Evolutionary conservation across 2,888 invertebrate species (phyloP).

Genomic region (Pachliopta kotzebuea): DNA sequence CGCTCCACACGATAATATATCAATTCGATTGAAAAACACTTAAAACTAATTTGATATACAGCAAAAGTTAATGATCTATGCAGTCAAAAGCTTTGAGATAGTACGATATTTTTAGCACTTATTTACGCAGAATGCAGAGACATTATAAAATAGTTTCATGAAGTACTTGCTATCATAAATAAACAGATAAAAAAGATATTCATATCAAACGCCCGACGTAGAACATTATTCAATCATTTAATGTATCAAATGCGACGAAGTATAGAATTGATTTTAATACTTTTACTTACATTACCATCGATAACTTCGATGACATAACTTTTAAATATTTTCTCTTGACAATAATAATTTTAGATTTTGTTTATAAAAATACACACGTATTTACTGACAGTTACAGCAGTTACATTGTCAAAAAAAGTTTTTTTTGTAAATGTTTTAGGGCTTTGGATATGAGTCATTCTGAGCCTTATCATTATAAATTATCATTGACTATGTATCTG

Average conservation of each 20-base stretch:
- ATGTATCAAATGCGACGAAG: not conserved
- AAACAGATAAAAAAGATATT: slow-evolving; percentile 7
- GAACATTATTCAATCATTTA: not conserved
- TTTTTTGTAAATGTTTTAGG: no score
- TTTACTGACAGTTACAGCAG: no score
- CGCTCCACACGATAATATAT: slow-evolving; percentile 40
- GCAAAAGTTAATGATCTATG: no score
- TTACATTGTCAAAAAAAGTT: no score
- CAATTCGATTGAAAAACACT: slow-evolving; percentile 31
- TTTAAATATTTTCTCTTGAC: not conserved
- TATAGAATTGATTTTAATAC: slow-evolving; percentile 11
- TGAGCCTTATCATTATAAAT: no score
- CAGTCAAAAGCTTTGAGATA: no score
- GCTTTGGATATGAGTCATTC: no score
- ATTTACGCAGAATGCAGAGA: no score
- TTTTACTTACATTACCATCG: slow-evolving; percentile 11
- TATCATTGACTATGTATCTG: no score
- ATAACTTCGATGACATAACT: slow-evolving; percentile 17
- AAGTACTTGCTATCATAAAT: slow-evolving; percentile 16
- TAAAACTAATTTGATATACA: no score
- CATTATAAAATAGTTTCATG: not conserved
- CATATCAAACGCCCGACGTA: not conserved
- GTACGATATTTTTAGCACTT: no score
- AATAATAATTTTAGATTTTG: slow-evolving; percentile 4
- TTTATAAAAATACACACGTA: no score